phyloP scores from a whole-genome alignment of 2,888 invertebrate species.

The Apoda limacodes region DNA sequence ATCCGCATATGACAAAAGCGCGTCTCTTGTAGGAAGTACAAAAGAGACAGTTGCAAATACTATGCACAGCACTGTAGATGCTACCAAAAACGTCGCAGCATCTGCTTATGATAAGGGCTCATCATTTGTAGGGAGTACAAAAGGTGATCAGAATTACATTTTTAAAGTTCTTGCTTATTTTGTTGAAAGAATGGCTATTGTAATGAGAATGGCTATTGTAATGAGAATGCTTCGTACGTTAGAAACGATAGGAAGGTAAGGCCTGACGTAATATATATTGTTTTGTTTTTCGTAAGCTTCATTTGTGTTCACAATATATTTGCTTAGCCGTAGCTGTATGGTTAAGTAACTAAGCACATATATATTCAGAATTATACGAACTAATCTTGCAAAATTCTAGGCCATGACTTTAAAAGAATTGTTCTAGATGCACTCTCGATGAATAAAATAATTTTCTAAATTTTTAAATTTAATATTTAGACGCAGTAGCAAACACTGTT shows the following conservation, averaged over 20 bases:
- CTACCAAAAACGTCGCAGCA: conserved; percentile 37
- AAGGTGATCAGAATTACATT: conserved; percentile 23
- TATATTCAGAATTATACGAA: no score
- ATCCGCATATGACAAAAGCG: conserved; percentile 26
- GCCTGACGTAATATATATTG: not conserved
- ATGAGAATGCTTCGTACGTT: no score
- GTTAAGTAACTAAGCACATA: not conserved
- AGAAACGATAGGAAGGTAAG: no score
- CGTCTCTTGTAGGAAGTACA: conserved; percentile 23
- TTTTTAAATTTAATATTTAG: no score
- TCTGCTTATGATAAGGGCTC: conserved; percentile 33
- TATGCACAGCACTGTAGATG: conserved; percentile 34
- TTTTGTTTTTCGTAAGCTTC: not conserved
- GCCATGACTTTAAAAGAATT: no score
- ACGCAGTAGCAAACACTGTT: no score
- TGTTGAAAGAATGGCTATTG: not conserved
- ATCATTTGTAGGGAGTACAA: conserved; percentile 28
- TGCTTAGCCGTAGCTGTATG: not conserved
- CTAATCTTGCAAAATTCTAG: no score
- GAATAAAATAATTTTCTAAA: no score
- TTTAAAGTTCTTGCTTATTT: not conserved
- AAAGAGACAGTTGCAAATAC: conserved; percentile 34
- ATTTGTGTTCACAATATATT: not conserved
- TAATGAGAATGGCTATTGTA: no score
- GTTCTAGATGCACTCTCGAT: no score